A percentile compares a stretch with the other conserved stretches of the same genome.
phyloP scores from a whole-genome alignment of 2,888 invertebrate genomes.

The Dynastes maya region DNA sequence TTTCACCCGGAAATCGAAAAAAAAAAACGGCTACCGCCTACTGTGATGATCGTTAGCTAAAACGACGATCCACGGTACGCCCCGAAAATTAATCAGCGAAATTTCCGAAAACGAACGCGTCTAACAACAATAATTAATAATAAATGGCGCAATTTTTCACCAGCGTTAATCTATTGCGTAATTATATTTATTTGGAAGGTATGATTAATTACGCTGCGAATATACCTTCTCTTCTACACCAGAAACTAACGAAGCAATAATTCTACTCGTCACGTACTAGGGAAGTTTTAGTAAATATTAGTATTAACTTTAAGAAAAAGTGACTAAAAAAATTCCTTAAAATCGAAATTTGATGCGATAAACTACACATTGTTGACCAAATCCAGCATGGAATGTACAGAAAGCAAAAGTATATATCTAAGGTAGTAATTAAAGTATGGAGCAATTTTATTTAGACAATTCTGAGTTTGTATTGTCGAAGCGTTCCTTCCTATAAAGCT shows the following conservation, averaged over 20 bases:
- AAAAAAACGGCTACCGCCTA: constrained; percentile 40
- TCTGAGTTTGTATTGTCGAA: too few relatives aligned
- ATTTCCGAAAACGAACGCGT: constrained; percentile 36
- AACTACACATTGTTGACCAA: too few relatives aligned
- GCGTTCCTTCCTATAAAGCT: too few relatives aligned
- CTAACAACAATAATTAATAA: constrained; percentile 18
- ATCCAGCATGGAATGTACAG: too few relatives aligned
- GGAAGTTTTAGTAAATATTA: background rate
- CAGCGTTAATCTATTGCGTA: constrained; percentile 27
- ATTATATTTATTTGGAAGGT: constrained; percentile 38
- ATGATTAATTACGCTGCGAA: constrained; percentile 38
- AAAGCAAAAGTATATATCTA: too few relatives aligned
- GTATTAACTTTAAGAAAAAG: too few relatives aligned
- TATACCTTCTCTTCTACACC: constrained; percentile 28
- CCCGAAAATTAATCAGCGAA: constrained; percentile 39
- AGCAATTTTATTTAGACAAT: too few relatives aligned
- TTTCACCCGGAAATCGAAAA: constrained; percentile 58
- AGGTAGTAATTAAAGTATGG: too few relatives aligned
- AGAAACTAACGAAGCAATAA: constrained; percentile 9
- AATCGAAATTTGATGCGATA: too few relatives aligned
- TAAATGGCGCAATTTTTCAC: constrained; percentile 37
- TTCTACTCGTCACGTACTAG: background rate
- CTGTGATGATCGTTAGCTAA: constrained; percentile 32
- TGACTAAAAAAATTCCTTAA: too few relatives aligned
- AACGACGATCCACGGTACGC: background rate